phyloP scores from a whole-genome alignment of 2,797 vertebrate species.

The Myotis findleyi region DNA sequence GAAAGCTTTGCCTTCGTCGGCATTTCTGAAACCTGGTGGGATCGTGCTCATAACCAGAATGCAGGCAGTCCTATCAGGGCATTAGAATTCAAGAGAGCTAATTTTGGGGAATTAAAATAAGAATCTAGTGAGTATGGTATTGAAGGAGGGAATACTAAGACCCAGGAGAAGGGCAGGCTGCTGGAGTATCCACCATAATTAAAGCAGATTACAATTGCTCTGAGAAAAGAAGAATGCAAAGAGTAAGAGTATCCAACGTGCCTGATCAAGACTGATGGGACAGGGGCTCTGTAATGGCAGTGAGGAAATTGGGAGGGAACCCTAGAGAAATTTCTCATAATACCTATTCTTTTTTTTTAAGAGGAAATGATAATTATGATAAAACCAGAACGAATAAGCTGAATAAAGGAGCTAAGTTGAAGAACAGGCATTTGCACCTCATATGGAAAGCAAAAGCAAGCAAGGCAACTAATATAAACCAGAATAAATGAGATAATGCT shows the following conservation, averaged over 20 bases:
- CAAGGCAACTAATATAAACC: not conserved
- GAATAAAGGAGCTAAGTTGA: constrained; percentile 49
- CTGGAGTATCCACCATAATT: constrained; percentile 81
- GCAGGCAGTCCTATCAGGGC: constrained; percentile 58
- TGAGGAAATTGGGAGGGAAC: constrained; percentile 63
- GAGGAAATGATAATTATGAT: constrained; percentile 75
- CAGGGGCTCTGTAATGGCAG: not conserved
- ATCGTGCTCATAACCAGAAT: constrained; percentile 36
- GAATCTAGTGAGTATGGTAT: constrained; percentile 72
- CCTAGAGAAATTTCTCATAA: constrained; percentile 76
- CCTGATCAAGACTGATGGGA: constrained; percentile 37
- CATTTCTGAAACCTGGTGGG: constrained; percentile 68
- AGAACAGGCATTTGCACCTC: not conserved
- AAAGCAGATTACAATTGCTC: constrained; percentile 82
- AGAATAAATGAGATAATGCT: not conserved
- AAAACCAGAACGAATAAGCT: constrained; percentile 63
- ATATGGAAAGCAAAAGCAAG: not conserved
- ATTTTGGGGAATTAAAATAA: constrained; percentile 79
- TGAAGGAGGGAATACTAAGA: constrained; percentile 79
- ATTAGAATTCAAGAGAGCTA: constrained; percentile 80
- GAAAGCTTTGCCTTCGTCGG: not conserved
- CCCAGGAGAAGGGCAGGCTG: constrained; percentile 76
- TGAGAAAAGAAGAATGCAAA: constrained; percentile 63
- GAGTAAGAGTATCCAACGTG: constrained; percentile 55
- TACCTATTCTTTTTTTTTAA: constrained; percentile 48